Conservation (phyloP, 1,140 invertebrate genomes). For the Drosophila ironensis region DNA sequence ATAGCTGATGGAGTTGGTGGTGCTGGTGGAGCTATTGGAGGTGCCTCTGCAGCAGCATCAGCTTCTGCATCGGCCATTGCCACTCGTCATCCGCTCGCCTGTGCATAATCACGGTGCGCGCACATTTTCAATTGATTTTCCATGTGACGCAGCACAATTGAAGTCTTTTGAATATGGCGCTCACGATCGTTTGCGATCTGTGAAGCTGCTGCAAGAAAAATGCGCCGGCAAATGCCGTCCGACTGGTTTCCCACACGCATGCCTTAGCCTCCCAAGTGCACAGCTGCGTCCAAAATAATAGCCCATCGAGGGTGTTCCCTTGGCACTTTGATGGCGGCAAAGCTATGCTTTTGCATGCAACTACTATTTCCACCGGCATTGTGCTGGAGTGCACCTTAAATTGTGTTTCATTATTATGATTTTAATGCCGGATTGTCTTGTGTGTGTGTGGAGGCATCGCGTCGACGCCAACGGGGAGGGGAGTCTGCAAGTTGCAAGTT, state of each 20-base stretch:
- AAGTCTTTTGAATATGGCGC: slow-evolving; percentile 65
- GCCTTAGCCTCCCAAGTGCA: neutral
- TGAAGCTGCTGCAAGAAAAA: slow-evolving; percentile 10
- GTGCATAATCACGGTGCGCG: slow-evolving; percentile 69
- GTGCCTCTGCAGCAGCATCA: too few relatives aligned
- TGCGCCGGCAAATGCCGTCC: slow-evolving; percentile 67
- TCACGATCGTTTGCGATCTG: slow-evolving; percentile 44
- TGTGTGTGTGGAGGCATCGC: slow-evolving; percentile 57
- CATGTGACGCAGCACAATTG: slow-evolving; percentile 76
- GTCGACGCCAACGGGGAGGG: slow-evolving; percentile 17
- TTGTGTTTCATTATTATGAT: slow-evolving; percentile 78
- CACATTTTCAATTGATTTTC: slow-evolving; percentile 73
- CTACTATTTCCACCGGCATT: neutral
- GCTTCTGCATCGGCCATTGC: slow-evolving; percentile 10
- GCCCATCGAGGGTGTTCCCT: too few relatives aligned
- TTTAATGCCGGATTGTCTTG: slow-evolving; percentile 67
- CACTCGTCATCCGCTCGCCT: slow-evolving; percentile 37
- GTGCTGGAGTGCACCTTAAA: slow-evolving; percentile 60
- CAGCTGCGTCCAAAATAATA: slow-evolving; percentile 3
- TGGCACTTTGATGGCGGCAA: too few relatives aligned
- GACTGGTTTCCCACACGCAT: slow-evolving; percentile 67
- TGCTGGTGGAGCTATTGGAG: slow-evolving; percentile 10
- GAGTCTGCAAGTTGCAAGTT: slow-evolving; percentile 28
- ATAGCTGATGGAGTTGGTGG: slow-evolving; percentile 22
- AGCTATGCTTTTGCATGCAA: neutral